These are phyloP conservation scores for Spea hammondii DNA, from an alignment of 2,797 vertebrate genomes.

Conservation along the genomic window DNA sequence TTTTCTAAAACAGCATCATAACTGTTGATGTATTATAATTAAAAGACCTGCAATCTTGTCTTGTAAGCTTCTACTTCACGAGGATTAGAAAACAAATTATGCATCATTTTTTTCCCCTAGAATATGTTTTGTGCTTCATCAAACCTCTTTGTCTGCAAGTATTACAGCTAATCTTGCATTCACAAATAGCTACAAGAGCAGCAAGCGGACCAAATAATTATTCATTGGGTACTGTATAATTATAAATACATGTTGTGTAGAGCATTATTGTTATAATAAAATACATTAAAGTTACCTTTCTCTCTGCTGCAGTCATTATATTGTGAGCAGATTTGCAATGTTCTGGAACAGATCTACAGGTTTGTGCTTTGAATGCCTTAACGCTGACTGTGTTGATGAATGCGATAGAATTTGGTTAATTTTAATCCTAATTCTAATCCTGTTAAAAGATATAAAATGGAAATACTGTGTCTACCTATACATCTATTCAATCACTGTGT, in stretches of 20 bases:
- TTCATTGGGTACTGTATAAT: conserved; percentile 52
- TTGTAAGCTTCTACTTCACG: conserved; percentile 45
- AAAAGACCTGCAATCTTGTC: conserved; percentile 33
- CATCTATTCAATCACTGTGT: too few species aligned
- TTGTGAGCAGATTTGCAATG: conserved; percentile 27
- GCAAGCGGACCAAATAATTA: conserved; percentile 51
- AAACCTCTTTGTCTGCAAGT: conserved; percentile 44
- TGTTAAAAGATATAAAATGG: too few species aligned
- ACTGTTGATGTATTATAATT: conserved; percentile 44
- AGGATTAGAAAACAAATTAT: conserved; percentile 52
- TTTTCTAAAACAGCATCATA: conserved; percentile 22
- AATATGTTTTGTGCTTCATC: conserved; percentile 49
- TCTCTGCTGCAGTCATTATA: conserved; percentile 33
- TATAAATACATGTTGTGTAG: conserved; percentile 47
- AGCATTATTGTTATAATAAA: conserved; percentile 45
- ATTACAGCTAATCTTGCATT: conserved; percentile 51
- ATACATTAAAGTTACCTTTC: conserved; percentile 31
- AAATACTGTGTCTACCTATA: too few species aligned
- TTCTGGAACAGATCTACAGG: conserved; percentile 24
- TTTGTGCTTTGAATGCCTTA: conserved; percentile 6
- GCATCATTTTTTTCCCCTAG: conserved; percentile 26
- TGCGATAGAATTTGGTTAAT: neutral
- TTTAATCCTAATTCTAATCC: too few species aligned
- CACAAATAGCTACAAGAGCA: conserved; percentile 36
- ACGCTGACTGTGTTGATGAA: neutral